Evolutionary conservation across 2,888 invertebrate species (phyloP), one percentile per base, ranked within the genome.

Genomic region (Drosophila affinis): DNA sequence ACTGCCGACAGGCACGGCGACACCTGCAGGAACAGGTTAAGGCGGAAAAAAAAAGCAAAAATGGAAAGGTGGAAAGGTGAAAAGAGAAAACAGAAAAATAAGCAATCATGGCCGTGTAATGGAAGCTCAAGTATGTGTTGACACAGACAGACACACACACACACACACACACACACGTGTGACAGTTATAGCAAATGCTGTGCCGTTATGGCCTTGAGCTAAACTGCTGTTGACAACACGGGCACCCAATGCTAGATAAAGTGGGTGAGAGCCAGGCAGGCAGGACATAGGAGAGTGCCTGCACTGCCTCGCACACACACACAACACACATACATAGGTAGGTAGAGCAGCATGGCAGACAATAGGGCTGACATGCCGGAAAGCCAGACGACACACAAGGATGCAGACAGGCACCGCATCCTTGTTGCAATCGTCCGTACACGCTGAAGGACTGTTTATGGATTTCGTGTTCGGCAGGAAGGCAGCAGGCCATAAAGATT

Each of bases 81-180:
- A 45, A 52, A 53, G 18, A 53, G 46, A 52, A 45, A 53, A 55
- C 39, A 55, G 45, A 77, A 58, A 76, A 76, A 81, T 79, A 84
- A 81, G 81, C 81, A 83, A 90, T 88, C 87, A 88, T 88, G 79
- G 78, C 70, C 81, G 74, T 88, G 84, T 87, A 86, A 87, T 89
- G 86, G 77, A 78, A 86, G 78, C 82, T 81, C 80, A 78, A 86
- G 79, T 87, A 77, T 86, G 77, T 82, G 86, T 80, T 86, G 86
- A 79, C 89, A 87, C 77, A 69, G 81, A 75, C 68, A 65, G 71
- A 59, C 63, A 75, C 49, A 45, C 47, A 24, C 45, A 27, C 9
- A 59, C 39, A 51, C 48, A 61, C 45, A 64, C 45, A 68, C 14
- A 47, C 12, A 64, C 54, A 67, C 51, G 72, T 68, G 68, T 77